Evolutionary conservation across 2,113 vertebrate genomes (phyloP), one percentile per base, ranked within the genome.

Genomic region (Varanus salvator): DNA sequence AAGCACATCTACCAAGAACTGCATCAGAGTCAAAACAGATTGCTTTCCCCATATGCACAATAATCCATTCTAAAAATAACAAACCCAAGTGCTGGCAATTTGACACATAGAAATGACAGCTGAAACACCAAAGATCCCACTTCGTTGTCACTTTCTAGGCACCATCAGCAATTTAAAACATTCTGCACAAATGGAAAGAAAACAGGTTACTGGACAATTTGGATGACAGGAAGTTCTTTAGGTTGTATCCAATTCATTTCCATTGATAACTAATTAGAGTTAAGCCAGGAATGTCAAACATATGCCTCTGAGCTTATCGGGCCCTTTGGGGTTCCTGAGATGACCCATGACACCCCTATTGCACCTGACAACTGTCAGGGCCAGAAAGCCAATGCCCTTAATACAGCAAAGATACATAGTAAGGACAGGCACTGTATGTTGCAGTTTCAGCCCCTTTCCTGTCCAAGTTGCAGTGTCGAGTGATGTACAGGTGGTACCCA

Each of bases 41-140:
- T 48, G 27, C 57, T 84, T 48, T 83, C 7, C n/a, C 52, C 34
- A 14, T 64, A 64, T 84, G 80, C 48, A 64, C 69, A 83, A 48
- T 84, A 50, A 52, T 80, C 44, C 57, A 17, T 77, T 85, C 86
- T 87, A 86, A 77, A 90, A 87, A 87, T 83, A 90, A 86, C 66
- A 88, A 71, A 60, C 38, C 74, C 11, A 57, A 83, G 60, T n/a
- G 9, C 29, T 85, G 48, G 71, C 52, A 76, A 83, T 76, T 54
- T 87, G 50, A 80, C 89, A 90, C 31, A 19, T 2, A n/a, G 27
- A 71, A 57, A 90, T 90, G 76, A 54, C 60, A 86, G 78, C 57
- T 76, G 66, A 80, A 91, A 44, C 34, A 80, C 31, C 71, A 38
- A 72, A 68, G 83, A 27, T 85, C 21, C 27, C 44, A 80, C 44